Conservation (phyloP, 2,888 invertebrate species). For the Arrhopalites spinosus region DNA sequence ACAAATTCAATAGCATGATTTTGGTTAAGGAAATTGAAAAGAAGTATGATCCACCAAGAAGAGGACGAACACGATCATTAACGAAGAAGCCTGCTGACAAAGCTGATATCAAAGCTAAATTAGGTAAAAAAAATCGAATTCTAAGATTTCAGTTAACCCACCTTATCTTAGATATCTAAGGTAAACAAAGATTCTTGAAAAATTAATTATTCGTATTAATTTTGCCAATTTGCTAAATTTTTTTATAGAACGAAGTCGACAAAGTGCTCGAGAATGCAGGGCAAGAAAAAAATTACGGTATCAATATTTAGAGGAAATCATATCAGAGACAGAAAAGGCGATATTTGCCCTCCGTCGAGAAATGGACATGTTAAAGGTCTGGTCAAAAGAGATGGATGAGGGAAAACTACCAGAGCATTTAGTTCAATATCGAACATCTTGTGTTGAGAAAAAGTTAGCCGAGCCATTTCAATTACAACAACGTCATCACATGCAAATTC, state of each 20-base stretch:
- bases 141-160: not conserved
- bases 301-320: constrained; percentile 94
- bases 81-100: constrained; percentile 79
- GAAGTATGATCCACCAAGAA: constrained; percentile 79
- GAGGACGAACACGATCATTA: constrained; percentile 78
- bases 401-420: constrained; percentile 80
- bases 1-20: not conserved
- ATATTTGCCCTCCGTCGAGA: constrained; percentile 85
- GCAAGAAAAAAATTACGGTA: constrained; percentile 95
- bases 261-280: constrained; percentile 95
- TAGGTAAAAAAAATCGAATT: constrained; percentile 78
- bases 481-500: constrained; percentile 4
- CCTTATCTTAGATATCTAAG: not conserved
- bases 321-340: constrained; percentile 89
- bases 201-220: not conserved
- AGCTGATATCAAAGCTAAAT: constrained; percentile 91
- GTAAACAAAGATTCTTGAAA: too few species aligned
- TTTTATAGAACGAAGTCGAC: constrained; percentile 84
- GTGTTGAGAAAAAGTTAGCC: constrained; percentile 63
- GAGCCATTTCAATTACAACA: constrained; percentile 68
- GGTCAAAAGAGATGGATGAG: constrained; percentile 80
- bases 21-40: constrained; percentile 42
- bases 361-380: constrained; percentile 78
- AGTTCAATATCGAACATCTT: constrained; percentile 47
- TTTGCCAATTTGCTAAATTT: constrained; percentile 7